Base-by-base conservation (phyloP, 1,140 invertebrate genomes). In the Drosophila bifasciata region DNA sequence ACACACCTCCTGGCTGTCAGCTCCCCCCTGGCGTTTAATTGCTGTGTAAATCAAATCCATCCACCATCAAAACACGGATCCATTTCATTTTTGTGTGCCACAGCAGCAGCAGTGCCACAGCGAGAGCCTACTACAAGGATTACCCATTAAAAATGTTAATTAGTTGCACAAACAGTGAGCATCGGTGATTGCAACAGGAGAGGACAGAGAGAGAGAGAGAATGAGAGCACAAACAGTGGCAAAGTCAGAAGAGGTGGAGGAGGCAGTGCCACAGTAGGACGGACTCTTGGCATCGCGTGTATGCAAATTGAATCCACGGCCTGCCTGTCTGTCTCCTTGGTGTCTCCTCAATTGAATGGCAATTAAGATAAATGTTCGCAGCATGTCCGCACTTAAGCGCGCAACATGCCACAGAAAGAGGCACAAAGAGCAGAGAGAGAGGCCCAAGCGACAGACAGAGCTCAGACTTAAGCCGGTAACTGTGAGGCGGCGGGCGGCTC, bases 131-230 rank as follows among this genome's bases (percentile, higher is more conserved):
- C 77, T 66, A 86, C 81, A 86, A 86, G 81, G 66, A 86, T 86
- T 89, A 70, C 78, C 83, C 81, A 86, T 86, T 86, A 86, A 86
- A 86, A 86, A 86, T 86, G 81, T 88, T 86, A 86, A 86, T 86
- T 86, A 86, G 81, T 88, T 89, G 81, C 81, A 83, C 81, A 86
- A 86, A 86, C 81, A 83, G 71, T 88, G 81, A 78, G 83, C 83
- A 70, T 88, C 74, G 84, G 69, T 74, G 78, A 76, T 81, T 77
- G 78, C 78, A 55, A 56, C 50, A 55, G 32, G 58, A 50, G 15
- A 16, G 17, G 32, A 36, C 17, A 21, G 39, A 13, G 41, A 39
- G 44, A 49, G 25, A 25, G 21, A 44, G 23, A 41, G 19, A 50
- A 43, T 23, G 17, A 43, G n/a, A 19, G 36, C 39, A 19, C 28